Evolutionary conservation across 2,113 vertebrate species (phyloP).

Genomic region (Corynorhinus townsendii): DNA sequence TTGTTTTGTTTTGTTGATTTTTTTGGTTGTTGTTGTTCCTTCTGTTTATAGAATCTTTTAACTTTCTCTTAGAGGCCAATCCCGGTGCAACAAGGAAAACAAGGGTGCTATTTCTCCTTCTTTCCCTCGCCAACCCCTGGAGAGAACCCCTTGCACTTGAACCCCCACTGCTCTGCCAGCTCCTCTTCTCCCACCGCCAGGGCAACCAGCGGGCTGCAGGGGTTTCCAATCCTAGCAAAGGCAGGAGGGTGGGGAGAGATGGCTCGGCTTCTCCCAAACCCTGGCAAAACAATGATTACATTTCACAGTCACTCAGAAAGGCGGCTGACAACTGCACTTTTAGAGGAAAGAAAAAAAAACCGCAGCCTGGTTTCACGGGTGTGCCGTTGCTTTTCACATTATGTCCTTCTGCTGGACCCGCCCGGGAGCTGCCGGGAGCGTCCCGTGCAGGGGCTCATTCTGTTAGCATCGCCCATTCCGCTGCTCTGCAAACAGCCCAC

Average conservation of each 20-base stretch:
- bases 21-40: background rate
- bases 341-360: too few species aligned
- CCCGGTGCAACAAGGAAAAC: background rate
- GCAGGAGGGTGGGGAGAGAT: background rate
- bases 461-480: slow-evolving; percentile 54
- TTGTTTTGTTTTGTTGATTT: background rate
- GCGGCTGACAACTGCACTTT: slow-evolving; percentile 38
- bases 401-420: slow-evolving; percentile 28
- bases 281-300: slow-evolving; percentile 65
- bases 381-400: slow-evolving; percentile 5
- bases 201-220: slow-evolving; percentile 30
- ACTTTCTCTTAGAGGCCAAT: background rate
- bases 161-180: background rate
- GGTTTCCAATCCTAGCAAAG: background rate
- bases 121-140: background rate
- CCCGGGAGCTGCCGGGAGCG: slow-evolving; percentile 47
- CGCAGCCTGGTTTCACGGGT: background rate
- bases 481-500: slow-evolving; percentile 51
- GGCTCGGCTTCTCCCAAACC: background rate
- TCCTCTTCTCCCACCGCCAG: slow-evolving; percentile 18
- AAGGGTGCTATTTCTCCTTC: background rate
- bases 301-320: slow-evolving; percentile 50
- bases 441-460: slow-evolving; percentile 12
- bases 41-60: background rate
- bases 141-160: background rate